These are phyloP conservation scores for Argyresthia albistria DNA, from an alignment of 2,888 invertebrate genomes.

Conservation along the genomic window DNA sequence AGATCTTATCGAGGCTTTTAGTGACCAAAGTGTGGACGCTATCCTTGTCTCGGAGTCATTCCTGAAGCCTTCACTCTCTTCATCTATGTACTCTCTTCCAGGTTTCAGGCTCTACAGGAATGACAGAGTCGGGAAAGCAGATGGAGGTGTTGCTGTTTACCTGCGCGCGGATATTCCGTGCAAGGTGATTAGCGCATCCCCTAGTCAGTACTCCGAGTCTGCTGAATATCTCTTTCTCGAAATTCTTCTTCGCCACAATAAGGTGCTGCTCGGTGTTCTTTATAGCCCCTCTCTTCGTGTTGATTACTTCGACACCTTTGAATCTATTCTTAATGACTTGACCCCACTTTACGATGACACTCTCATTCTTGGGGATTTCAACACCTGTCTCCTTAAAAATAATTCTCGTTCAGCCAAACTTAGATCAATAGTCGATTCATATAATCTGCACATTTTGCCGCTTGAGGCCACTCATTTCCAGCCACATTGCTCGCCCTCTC, in stretches of 20 bases:
- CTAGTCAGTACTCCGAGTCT: neutral
- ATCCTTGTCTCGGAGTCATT: constrained; percentile 7
- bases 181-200: neutral
- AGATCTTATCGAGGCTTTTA: constrained; percentile 3
- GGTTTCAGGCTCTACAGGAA: constrained; percentile 2
- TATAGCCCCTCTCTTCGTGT: constrained; percentile 7
- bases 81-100: neutral
- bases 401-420: constrained; percentile 4
- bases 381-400: constrained; percentile 9
- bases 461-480: constrained; percentile 8
- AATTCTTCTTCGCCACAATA: constrained; percentile 3
- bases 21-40: constrained; percentile 1
- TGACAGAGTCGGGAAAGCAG: neutral
- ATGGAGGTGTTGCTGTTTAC: constrained; percentile 9
- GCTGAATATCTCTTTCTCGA: constrained; percentile 7
- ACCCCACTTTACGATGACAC: constrained; percentile 3
- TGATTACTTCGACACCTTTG: constrained; percentile 8
- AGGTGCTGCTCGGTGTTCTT: constrained; percentile 6
- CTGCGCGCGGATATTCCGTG: constrained; percentile 2
- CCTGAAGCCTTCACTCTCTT: constrained; percentile 7
- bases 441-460: constrained; percentile 8
- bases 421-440: constrained; percentile 2
- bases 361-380: constrained; percentile 10
- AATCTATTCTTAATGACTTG: neutral
- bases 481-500: constrained; percentile 1